phyloP scores from a whole-genome alignment of 2,113 vertebrate genomes.

The Corythornis cristatus region DNA sequence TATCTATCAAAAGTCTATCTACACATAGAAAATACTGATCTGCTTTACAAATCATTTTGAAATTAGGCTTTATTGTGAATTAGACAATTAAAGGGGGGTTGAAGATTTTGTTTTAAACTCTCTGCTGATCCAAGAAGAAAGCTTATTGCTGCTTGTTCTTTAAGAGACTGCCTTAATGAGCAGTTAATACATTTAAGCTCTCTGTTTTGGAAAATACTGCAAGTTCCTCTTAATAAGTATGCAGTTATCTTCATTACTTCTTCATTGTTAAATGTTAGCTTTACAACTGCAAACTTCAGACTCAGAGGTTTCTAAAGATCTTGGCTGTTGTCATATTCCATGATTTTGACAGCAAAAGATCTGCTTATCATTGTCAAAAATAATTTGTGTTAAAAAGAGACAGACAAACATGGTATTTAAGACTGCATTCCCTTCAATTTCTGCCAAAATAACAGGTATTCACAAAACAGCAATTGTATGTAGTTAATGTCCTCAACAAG shows the following conservation, averaged over 20 bases:
- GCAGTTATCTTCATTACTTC: neutral
- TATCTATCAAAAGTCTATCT: neutral
- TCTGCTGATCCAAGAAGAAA: neutral
- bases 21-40: neutral
- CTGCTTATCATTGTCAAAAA: neutral
- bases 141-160: neutral
- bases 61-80: neutral
- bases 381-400: slow-evolving; percentile 6
- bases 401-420: slow-evolving; percentile 12
- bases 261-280: neutral
- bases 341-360: slow-evolving; percentile 50
- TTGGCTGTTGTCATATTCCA: neutral
- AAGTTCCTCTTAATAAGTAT: neutral
- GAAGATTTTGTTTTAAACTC: neutral
- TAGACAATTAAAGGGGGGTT: neutral
- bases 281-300: slow-evolving; percentile 13
- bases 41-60: neutral
- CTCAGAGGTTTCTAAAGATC: neutral
- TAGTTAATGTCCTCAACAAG: slow-evolving; percentile 39
- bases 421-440: slow-evolving; percentile 4
- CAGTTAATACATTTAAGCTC: neutral
- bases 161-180: neutral
- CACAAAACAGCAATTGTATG: slow-evolving; percentile 48
- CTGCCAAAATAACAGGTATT: slow-evolving; percentile 53
- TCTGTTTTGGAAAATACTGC: neutral